Percentiles rank a stretch among this genome's conserved stretches.
Conservation (phyloP, 2,113 vertebrate genomes). For the Hippocampus zosterae region DNA sequence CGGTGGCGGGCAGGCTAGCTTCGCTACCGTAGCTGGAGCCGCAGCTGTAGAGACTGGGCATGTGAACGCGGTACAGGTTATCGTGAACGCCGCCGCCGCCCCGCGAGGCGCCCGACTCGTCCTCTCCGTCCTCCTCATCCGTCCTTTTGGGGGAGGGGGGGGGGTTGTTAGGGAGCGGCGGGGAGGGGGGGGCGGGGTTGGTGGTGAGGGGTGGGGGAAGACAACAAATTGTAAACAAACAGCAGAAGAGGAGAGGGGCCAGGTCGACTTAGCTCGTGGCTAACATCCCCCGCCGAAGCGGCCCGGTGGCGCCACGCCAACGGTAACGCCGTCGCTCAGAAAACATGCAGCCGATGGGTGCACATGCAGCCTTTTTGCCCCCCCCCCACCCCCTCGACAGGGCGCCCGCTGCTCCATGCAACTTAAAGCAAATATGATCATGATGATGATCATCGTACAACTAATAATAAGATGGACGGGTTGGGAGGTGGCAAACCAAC, state of each 20-base stretch:
- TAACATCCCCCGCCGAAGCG: conserved; percentile 25
- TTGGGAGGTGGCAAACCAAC: neutral
- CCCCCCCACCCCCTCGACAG: conserved; percentile 40
- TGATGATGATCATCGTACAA: neutral
- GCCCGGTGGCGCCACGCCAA: neutral
- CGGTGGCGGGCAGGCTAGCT: conserved; percentile 94
- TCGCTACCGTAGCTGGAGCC: conserved; percentile 98
- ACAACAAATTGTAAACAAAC: conserved; percentile 69
- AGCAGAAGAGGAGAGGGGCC: conserved; percentile 53
- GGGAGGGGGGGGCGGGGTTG: conserved; percentile 32
- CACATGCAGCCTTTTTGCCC: conserved; percentile 46
- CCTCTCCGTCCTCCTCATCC: conserved; percentile 91
- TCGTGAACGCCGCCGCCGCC: conserved; percentile 87
- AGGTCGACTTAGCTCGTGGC: conserved; percentile 10
- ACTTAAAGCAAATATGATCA: conserved; percentile 41
- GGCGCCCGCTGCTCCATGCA: conserved; percentile 39
- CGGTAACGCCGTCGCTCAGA: neutral
- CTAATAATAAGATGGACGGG: conserved; percentile 3
- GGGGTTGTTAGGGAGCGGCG: conserved; percentile 46
- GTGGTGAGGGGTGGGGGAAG: conserved; percentile 58
- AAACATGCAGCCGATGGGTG: conserved; percentile 46
- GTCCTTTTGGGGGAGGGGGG: conserved; percentile 67
- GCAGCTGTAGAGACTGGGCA: conserved; percentile 98
- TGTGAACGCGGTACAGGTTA: conserved; percentile 98
- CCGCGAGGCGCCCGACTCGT: conserved; percentile 80